Conservation (phyloP, 2,888 invertebrate genomes). For the Pterostichus madidus region DNA sequence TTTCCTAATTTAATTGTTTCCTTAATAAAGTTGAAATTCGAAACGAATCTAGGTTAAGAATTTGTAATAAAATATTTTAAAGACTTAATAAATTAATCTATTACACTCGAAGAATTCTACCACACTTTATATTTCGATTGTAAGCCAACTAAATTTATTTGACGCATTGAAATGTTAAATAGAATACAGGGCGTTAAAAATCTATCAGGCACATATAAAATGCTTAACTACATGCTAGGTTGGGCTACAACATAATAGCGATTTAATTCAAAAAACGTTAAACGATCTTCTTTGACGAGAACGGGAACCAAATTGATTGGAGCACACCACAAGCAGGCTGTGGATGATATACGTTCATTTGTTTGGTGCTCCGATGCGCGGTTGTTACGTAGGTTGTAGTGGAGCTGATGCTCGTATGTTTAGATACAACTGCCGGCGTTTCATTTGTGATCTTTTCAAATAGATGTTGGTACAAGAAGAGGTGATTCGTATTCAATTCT, state of each 20-base stretch:
- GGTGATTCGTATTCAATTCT: not conserved
- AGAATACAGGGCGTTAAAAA: constrained; percentile 35
- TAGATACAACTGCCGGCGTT: too few species aligned
- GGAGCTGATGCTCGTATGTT: not conserved
- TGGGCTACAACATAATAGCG: constrained; percentile 53
- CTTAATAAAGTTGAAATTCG: constrained; percentile 5
- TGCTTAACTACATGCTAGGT: constrained; percentile 14
- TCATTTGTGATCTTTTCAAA: not conserved
- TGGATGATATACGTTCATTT: constrained; percentile 54
- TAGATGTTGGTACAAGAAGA: not conserved
- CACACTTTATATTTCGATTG: constrained; percentile 44
- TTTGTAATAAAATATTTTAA: constrained; percentile 45
- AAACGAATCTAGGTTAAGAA: constrained; percentile 41
- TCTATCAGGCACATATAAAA: constrained; percentile 21
- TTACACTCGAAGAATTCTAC: constrained; percentile 34
- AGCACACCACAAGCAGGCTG: constrained; percentile 7
- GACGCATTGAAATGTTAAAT: constrained; percentile 58
- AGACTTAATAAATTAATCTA: constrained; percentile 51
- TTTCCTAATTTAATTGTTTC: constrained; percentile 2
- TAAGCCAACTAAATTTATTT: constrained; percentile 45
- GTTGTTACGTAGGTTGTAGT: constrained; percentile 6
- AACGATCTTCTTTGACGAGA: constrained; percentile 20
- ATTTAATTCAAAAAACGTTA: constrained; percentile 37
- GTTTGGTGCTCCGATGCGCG: constrained; percentile 41
- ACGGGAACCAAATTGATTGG: constrained; percentile 48